Evolutionary conservation across 2,888 invertebrate genomes (phyloP).

Genomic region (Chymomyza fuscimana): DNA sequence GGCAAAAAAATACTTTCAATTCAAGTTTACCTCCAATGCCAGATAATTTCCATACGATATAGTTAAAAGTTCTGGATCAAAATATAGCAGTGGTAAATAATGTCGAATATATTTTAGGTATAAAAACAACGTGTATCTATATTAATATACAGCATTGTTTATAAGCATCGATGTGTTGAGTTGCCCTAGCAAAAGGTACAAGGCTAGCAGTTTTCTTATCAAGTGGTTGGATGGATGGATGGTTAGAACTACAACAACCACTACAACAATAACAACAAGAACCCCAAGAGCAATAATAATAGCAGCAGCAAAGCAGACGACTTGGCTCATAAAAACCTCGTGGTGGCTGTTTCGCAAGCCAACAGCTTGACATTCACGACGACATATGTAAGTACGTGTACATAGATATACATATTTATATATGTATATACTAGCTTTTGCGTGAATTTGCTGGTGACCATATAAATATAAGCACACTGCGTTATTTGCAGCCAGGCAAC

Average conservation of each 20-base stretch:
- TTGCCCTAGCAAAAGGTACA: constrained; percentile 54
- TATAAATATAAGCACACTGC: not conserved
- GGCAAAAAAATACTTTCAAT: no score
- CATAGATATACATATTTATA: no score
- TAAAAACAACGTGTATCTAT: not conserved
- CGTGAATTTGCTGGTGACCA: not conserved
- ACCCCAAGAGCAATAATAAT: not conserved
- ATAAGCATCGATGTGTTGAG: not conserved
- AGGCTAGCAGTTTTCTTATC: constrained; percentile 61
- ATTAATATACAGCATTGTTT: constrained; percentile 35
- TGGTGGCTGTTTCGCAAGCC: not conserved
- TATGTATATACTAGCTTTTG: not conserved
- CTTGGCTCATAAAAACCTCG: constrained; percentile 39
- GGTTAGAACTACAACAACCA: not conserved
- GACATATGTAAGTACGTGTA: not conserved
- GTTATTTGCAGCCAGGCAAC: not conserved
- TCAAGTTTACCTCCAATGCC: no score
- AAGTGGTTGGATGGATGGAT: constrained; percentile 11
- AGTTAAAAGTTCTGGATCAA: no score
- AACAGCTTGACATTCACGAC: constrained; percentile 3
- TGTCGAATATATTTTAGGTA: no score
- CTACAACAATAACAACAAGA: not conserved
- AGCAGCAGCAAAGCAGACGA: not conserved
- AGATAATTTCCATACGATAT: no score
- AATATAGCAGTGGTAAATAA: no score